These are phyloP conservation scores for Cuniculus paca DNA, from an alignment of 2,797 vertebrate species.

Conservation along the genomic window DNA sequence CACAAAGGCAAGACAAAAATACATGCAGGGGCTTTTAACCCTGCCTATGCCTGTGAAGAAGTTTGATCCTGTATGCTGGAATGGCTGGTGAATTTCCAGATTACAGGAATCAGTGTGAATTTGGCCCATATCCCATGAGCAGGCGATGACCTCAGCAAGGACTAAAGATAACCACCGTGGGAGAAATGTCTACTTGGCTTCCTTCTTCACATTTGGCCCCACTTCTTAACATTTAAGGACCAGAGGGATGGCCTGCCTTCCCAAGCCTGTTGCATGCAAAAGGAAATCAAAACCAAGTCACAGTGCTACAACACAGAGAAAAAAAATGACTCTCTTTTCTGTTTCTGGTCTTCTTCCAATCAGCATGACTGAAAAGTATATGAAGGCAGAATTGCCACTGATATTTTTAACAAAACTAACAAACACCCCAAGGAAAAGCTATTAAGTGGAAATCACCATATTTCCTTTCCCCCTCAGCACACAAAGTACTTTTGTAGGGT, in stretches of 20 bases:
- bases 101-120: slow-evolving; percentile 66
- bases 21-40: slow-evolving; percentile 26
- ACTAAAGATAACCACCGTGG: slow-evolving; percentile 73
- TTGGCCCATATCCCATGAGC: slow-evolving; percentile 62
- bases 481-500: not conserved
- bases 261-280: slow-evolving; percentile 24
- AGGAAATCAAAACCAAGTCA: slow-evolving; percentile 46
- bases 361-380: not conserved
- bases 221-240: slow-evolving; percentile 69
- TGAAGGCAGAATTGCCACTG: not conserved
- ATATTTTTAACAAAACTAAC: not conserved
- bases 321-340: slow-evolving; percentile 3
- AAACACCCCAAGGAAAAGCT: not conserved
- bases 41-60: not conserved
- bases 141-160: slow-evolving; percentile 63
- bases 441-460: slow-evolving; percentile 1
- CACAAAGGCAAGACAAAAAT: slow-evolving; percentile 33
- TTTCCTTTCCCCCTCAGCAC: not conserved
- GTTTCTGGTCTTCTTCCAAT: slow-evolving; percentile 21
- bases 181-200: slow-evolving; percentile 72
- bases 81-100: slow-evolving; percentile 56
- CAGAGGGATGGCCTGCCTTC: slow-evolving; percentile 44
- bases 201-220: slow-evolving; percentile 74
- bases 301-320: not conserved
- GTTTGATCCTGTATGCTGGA: slow-evolving; percentile 26